A percentile compares a stretch with the other conserved stretches of the same genome.
Evolutionary conservation across 1,140 invertebrate genomes (phyloP).

Genomic region (Centruroides vittatus): DNA sequence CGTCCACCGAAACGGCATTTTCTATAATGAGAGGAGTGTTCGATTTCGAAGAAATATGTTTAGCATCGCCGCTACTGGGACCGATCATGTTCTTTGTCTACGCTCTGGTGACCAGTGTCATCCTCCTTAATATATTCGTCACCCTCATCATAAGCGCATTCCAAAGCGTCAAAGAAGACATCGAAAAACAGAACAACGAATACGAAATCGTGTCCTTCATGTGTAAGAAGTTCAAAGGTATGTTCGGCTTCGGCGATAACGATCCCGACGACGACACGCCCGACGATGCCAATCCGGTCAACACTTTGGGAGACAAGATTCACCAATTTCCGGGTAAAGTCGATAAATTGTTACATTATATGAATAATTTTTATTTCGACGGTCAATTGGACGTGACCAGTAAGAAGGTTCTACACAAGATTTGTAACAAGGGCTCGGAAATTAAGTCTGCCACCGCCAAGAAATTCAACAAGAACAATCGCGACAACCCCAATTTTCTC

Average conservation of each 20-base stretch:
- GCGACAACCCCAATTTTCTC: no score
- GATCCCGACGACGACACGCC: constrained; percentile 2
- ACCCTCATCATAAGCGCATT: constrained; percentile 41
- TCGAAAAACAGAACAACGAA: constrained; percentile 29
- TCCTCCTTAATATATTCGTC: constrained; percentile 42
- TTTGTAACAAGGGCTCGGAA: background rate
- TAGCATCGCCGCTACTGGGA: constrained; percentile 30
- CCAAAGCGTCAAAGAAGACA: constrained; percentile 25
- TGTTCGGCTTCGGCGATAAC: constrained; percentile 14
- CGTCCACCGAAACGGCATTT: constrained; percentile 34
- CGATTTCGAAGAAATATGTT: constrained; percentile 34
- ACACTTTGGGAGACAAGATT: constrained; percentile 18
- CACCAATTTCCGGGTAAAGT: constrained; percentile 31
- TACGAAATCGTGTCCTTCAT: constrained; percentile 36
- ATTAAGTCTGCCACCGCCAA: no score
- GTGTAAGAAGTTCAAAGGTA: constrained; percentile 27
- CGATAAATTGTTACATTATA: constrained; percentile 30
- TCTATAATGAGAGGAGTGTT: constrained; percentile 41
- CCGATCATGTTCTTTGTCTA: constrained; percentile 39
- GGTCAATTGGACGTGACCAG: constrained; percentile 23
- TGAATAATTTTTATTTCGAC: constrained; percentile 32
- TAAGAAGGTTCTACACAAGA: constrained; percentile 19
- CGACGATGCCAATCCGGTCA: background rate
- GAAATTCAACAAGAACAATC: no score
- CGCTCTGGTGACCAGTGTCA: constrained; percentile 35